A percentile compares a stretch with the other conserved stretches of the same genome.
Conservation (phyloP, 2,888 invertebrate species). For the Metacarcinus magister region DNA sequence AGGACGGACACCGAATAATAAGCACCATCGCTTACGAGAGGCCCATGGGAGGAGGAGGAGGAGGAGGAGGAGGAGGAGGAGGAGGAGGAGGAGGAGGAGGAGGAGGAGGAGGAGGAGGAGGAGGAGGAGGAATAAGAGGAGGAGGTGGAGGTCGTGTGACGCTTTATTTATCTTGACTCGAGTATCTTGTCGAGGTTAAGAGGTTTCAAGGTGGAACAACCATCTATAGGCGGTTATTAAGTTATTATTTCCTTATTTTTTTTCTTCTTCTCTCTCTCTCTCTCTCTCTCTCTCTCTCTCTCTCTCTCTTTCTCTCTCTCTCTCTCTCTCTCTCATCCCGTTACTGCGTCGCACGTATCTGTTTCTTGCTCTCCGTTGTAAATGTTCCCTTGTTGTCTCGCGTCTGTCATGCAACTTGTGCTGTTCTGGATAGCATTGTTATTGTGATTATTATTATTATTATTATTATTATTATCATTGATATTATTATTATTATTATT, state of each 20-base stretch:
- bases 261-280: slow-evolving; percentile 59
- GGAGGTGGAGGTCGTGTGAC: not conserved
- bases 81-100: not conserved
- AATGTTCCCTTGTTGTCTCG: not conserved
- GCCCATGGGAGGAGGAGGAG: not conserved
- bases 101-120: slow-evolving; percentile 38
- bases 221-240: not conserved
- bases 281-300: slow-evolving; percentile 40
- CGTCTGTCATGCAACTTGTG: not conserved
- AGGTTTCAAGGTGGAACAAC: not conserved
- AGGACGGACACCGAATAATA: not conserved
- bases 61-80: slow-evolving; percentile 22
- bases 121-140: not conserved
- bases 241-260: not conserved
- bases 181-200: not conserved
- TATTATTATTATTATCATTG: not conserved
- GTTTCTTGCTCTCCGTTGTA: not conserved
- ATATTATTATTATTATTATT: not conserved
- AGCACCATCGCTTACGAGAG: not conserved
- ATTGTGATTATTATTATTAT: not conserved
- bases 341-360: not conserved
- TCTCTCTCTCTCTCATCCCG: not conserved
- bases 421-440: not conserved
- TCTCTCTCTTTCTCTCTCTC: slow-evolving; percentile 38
- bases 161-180: not conserved